Evolutionary conservation across 1,140 invertebrate genomes (phyloP).

Genomic region (Saccostrea echinata): DNA sequence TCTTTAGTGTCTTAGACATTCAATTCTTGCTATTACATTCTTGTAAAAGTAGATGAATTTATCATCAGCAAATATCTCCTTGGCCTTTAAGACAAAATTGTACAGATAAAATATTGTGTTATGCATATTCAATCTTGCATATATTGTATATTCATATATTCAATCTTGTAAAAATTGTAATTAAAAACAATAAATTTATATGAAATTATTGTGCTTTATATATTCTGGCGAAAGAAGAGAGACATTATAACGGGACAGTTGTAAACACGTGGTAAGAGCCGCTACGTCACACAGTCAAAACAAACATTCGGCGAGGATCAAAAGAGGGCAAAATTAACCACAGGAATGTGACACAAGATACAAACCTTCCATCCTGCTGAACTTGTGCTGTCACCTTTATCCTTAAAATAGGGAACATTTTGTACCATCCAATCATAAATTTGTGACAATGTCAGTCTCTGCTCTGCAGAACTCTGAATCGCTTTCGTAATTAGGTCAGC

Average conservation of each 20-base stretch:
- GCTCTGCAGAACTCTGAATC: slow-evolving; percentile 96
- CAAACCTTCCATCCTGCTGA: slow-evolving; percentile 99
- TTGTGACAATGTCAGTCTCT: slow-evolving; percentile 90
- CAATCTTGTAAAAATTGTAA: too few relatives aligned
- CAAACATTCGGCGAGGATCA: slow-evolving; percentile 20
- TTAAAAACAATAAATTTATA: too few relatives aligned
- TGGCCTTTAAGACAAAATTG: too few relatives aligned
- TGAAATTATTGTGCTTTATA: too few relatives aligned
- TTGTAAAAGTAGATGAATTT: too few relatives aligned
- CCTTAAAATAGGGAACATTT: slow-evolving; percentile 99
- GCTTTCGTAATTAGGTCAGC: slow-evolving; percentile 99
- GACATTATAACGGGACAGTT: slow-evolving; percentile 6
- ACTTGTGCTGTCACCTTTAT: slow-evolving; percentile 99
- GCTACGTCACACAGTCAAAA: slow-evolving; percentile 28
- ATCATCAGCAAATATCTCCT: too few relatives aligned
- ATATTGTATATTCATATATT: too few relatives aligned
- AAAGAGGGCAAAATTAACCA: slow-evolving; percentile 5
- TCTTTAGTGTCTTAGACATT: too few relatives aligned
- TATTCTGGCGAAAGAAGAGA: background rate
- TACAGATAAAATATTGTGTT: too few relatives aligned
- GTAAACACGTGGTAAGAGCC: slow-evolving; percentile 10
- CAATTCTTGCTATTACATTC: too few relatives aligned
- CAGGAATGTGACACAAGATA: slow-evolving; percentile 49
- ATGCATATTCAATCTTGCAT: too few relatives aligned
- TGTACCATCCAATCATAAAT: slow-evolving; percentile 99